Evolutionary conservation across 2,113 vertebrate genomes (phyloP).

Genomic region (Mystacornis crossleyi): DNA sequence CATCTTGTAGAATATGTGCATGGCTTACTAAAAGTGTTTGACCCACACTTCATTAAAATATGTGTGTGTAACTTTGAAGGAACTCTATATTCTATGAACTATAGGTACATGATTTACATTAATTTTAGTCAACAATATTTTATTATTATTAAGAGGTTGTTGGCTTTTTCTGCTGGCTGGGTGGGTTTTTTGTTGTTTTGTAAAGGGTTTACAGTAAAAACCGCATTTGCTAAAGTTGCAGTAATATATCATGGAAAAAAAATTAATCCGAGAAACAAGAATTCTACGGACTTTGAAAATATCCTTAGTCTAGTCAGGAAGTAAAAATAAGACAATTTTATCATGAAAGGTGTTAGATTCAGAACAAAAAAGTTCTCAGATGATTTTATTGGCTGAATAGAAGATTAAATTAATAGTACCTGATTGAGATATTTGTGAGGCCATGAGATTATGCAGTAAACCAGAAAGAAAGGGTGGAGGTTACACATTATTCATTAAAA

Average conservation of each 20-base stretch:
- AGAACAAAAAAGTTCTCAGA: neutral
- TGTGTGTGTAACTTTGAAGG: neutral
- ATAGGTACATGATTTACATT: neutral
- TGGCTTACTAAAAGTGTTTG: neutral
- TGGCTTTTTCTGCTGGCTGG: neutral
- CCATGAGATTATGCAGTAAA: neutral
- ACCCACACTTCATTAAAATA: neutral
- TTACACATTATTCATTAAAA: neutral
- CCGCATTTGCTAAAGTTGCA: neutral
- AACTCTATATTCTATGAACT: neutral
- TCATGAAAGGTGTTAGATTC: neutral
- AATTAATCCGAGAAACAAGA: neutral
- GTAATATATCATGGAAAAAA: neutral
- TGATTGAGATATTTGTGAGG: neutral
- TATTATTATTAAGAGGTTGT: neutral
- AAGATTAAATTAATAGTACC: neutral
- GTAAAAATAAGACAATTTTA: neutral
- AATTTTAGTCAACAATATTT: neutral
- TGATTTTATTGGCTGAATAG: neutral
- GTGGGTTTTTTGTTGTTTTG: neutral
- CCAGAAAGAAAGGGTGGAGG: neutral
- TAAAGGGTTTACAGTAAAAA: neutral
- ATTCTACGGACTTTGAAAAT: neutral
- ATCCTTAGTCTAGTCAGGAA: neutral
- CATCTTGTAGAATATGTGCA: neutral